phyloP scores from a whole-genome alignment of 2,888 invertebrate species.

The Perizoma affinitatum region DNA sequence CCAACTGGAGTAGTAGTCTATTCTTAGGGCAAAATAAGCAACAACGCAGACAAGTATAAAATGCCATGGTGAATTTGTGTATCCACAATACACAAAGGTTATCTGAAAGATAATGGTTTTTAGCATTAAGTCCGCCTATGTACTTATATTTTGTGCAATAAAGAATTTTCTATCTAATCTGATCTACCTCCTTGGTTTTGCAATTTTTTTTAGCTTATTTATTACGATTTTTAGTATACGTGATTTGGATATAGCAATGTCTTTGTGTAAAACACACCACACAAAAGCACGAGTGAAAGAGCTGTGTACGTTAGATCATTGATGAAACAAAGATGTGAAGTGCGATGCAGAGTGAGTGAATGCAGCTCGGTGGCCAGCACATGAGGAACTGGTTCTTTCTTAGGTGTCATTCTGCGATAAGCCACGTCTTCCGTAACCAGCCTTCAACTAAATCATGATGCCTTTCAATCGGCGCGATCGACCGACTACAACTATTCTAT shows the following conservation, averaged over 20 bases:
- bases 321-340: constrained; percentile 46
- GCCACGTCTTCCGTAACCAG: neutral
- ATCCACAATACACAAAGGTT: too few relatives aligned
- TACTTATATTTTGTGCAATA: too few relatives aligned
- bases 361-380: constrained; percentile 43
- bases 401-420: constrained; percentile 28
- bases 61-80: too few relatives aligned
- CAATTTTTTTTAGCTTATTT: too few relatives aligned
- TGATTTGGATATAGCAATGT: constrained; percentile 23
- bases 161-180: too few relatives aligned
- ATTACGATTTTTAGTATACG: constrained; percentile 1
- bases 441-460: neutral
- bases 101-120: too few relatives aligned
- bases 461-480: constrained; percentile 18
- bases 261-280: constrained; percentile 17
- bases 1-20: too few relatives aligned
- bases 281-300: constrained; percentile 14
- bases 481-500: constrained; percentile 17
- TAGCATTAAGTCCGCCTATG: too few relatives aligned
- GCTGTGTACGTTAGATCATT: constrained; percentile 54
- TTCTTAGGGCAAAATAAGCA: too few relatives aligned
- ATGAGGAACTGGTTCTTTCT: constrained; percentile 58
- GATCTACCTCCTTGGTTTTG: too few relatives aligned
- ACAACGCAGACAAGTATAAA: too few relatives aligned
- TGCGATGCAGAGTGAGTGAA: constrained; percentile 49